These are phyloP conservation scores for Gymnarchus niloticus DNA, from an alignment of 2,113 vertebrate species.

Conservation along the genomic window DNA sequence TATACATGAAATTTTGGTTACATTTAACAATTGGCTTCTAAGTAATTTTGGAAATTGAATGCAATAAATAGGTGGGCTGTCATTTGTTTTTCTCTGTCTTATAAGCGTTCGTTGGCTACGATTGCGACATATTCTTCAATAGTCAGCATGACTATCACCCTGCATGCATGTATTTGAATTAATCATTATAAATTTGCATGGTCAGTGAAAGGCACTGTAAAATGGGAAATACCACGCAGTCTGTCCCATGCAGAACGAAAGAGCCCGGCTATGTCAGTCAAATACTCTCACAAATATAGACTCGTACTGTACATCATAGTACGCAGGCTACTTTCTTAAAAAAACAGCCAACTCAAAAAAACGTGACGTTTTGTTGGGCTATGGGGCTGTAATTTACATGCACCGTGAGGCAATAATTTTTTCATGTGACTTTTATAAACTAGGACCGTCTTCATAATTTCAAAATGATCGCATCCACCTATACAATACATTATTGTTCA, in stretches of 20 bases:
- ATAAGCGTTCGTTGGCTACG: too few species aligned
- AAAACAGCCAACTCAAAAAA: neutral
- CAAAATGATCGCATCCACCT: neutral
- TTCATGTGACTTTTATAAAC: neutral
- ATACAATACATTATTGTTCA: neutral
- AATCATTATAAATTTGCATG: neutral
- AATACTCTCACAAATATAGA: neutral
- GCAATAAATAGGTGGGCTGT: neutral
- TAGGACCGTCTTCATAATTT: neutral
- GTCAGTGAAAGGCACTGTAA: neutral
- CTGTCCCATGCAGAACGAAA: too few species aligned
- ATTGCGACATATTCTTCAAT: neutral
- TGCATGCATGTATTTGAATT: neutral
- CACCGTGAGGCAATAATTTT: neutral
- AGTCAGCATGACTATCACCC: neutral
- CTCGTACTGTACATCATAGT: neutral
- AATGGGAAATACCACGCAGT: neutral
- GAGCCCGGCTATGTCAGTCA: too few species aligned
- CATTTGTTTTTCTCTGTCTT: neutral
- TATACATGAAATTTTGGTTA: neutral
- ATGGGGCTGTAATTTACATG: neutral
- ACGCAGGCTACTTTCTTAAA: neutral
- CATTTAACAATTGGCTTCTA: neutral
- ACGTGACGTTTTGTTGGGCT: neutral
- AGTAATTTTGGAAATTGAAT: neutral